Evolutionary conservation across 92 coral and sea anemone species (phyloP).

Genomic region (Epizoanthus stellaris): DNA sequence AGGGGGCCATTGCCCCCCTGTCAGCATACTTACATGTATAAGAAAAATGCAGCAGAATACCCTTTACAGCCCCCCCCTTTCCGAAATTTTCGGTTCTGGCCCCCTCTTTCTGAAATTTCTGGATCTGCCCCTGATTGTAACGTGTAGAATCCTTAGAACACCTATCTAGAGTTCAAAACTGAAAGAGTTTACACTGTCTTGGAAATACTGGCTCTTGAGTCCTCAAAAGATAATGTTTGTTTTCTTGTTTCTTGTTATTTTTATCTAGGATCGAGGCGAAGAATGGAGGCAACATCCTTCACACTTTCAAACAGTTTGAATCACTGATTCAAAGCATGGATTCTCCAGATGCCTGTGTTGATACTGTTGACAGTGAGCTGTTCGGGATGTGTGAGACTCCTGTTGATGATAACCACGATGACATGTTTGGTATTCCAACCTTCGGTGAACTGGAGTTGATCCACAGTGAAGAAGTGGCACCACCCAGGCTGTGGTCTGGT

Average conservation of each 20-base stretch:
- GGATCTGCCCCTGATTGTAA: no score
- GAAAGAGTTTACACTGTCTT: no score
- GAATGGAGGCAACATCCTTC: slow-evolving; percentile 67
- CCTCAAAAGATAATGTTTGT: background rate
- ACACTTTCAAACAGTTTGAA: slow-evolving; percentile 77
- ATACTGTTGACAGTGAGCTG: slow-evolving; percentile 60
- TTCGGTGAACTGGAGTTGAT: slow-evolving; percentile 62
- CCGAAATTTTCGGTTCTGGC: no score
- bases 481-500: slow-evolving; percentile 65
- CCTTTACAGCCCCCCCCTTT: no score
- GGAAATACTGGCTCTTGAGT: no score
- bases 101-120: no score
- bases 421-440: slow-evolving; percentile 67
- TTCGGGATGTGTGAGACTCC: slow-evolving; percentile 83
- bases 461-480: slow-evolving; percentile 38
- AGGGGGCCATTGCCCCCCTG: no score
- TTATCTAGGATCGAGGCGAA: slow-evolving; percentile 56
- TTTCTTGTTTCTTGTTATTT: slow-evolving; percentile 3
- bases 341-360: slow-evolving; percentile 73
- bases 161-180: no score
- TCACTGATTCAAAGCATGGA: slow-evolving; percentile 56
- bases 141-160: no score
- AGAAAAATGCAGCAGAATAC: no score
- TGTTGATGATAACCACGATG: slow-evolving; percentile 62
- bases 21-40: no score